A percentile compares a stretch with the other conserved stretches of the same genome.
phyloP scores from a whole-genome alignment of 1,140 invertebrate species.

The Drosophila kohkoa region DNA sequence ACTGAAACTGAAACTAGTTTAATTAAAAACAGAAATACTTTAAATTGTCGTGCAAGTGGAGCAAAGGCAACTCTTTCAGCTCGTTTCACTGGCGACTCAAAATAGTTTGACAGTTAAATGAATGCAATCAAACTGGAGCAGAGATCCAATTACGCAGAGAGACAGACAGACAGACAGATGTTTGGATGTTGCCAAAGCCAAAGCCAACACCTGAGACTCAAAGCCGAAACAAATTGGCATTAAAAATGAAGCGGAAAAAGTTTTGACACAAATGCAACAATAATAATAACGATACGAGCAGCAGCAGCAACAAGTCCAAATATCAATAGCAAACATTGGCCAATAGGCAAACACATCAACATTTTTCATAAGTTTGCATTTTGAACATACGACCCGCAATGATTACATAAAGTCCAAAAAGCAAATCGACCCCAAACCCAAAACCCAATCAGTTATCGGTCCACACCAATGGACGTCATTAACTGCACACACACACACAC shows the following conservation, averaged over 20 bases:
- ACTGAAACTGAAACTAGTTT: constrained; percentile 14
- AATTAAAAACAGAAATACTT: constrained; percentile 17
- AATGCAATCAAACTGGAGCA: constrained; percentile 65
- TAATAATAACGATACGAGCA: constrained; percentile 7
- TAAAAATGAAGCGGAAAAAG: constrained; percentile 53
- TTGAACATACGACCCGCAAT: constrained; percentile 42
- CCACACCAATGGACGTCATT: constrained; percentile 43
- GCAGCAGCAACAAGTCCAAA: constrained; percentile 22
- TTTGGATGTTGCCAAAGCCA: constrained; percentile 27
- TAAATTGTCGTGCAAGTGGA: constrained; percentile 14
- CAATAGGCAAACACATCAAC: constrained; percentile 52
- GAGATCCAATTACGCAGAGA: constrained; percentile 55
- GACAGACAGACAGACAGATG: background rate
- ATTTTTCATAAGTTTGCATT: constrained; percentile 64
- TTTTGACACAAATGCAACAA: constrained; percentile 27
- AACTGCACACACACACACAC: constrained; percentile 33
- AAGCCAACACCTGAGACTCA: constrained; percentile 52
- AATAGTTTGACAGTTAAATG: constrained; percentile 70
- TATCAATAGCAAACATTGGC: constrained; percentile 66
- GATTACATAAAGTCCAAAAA: constrained; percentile 68
- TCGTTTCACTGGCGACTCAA: constrained; percentile 45
- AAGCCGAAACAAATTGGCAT: constrained; percentile 55
- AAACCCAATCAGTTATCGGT: constrained; percentile 36
- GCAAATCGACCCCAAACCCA: constrained; percentile 15
- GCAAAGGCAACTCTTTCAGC: constrained; percentile 13